Percentiles rank a stretch among this genome's conserved stretches.
phyloP scores from a whole-genome alignment of 2,113 vertebrate genomes.

The Puffinus mauretanicus region DNA sequence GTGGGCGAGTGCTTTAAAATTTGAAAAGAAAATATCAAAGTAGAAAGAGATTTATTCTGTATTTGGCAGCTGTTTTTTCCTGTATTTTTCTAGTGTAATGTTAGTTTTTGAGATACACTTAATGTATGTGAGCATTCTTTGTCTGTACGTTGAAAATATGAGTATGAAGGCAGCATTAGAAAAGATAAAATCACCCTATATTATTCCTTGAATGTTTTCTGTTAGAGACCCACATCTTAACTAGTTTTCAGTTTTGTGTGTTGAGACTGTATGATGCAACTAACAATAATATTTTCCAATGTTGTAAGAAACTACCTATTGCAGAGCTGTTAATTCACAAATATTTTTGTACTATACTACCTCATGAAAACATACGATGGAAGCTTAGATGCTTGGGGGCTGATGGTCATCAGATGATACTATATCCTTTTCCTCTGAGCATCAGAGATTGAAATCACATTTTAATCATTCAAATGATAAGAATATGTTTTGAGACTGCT shows the following conservation, averaged over 20 bases:
- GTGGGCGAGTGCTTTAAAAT: neutral
- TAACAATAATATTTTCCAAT: neutral
- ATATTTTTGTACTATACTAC: neutral
- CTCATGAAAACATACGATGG: neutral
- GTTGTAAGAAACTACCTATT: neutral
- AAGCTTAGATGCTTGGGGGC: neutral
- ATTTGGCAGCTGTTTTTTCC: neutral
- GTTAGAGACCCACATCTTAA: neutral
- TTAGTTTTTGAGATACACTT: neutral
- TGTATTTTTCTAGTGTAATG: neutral
- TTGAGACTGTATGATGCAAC: neutral
- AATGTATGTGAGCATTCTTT: neutral
- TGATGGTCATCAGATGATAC: neutral
- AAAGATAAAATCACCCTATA: neutral
- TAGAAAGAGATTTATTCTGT: neutral
- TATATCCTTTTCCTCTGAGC: neutral
- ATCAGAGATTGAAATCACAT: neutral
- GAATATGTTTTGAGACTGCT: neutral
- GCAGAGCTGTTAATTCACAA: neutral
- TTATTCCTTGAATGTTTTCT: neutral
- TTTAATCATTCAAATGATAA: neutral
- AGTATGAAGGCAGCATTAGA: neutral
- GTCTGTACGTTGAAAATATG: neutral
- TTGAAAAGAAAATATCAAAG: neutral
- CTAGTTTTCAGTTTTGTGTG: neutral